Evolutionary conservation across 2,797 vertebrate species (phyloP), one percentile per base, ranked within the genome.

Genomic region (Micropoecilia bifurca): DNA sequence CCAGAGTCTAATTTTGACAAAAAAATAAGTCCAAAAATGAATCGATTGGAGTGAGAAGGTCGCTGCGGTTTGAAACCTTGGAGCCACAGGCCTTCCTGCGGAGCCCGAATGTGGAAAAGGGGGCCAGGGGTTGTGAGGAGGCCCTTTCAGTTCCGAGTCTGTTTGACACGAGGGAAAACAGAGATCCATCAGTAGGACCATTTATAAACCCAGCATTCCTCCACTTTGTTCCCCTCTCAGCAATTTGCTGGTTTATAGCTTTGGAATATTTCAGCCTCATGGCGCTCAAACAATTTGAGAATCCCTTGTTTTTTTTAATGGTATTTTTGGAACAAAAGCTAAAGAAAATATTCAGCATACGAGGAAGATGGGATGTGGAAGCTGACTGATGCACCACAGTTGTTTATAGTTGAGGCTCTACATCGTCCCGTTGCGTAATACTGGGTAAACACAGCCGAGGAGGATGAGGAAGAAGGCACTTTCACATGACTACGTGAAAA

Each of bases 21-120:
- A 85, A 88, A 85, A 88, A 92, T 90, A 89, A 87, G 73, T 6
- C 50, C 75, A 88, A 88, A 91, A 90, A 83, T 50, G 59, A 90
- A 91, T 81, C 79, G 25, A 84, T 82, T 85, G 77, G 77, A 94
- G 87, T 73, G 83, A 84, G 90, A 90, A 93, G 94, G 92, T 91
- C 90, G 53, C 81, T 93, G 92, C 91, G 94, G 94, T 94, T 92
- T 90, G 72, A 93, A 94, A 90, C 91, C 93, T 91, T 88, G 82
- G 93, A 93, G 93, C 93, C 92, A 88, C 92, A 94, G 85, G 80
- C 91, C 90, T 92, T 92, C 80, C 89, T 88, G 90, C 92, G 86
- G 63, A 76, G 84, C 78, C 76, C 69, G 82, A 86, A 74, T 75
- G 61, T 71, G 81, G 86, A 90, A 76, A 79, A 1, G 25, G 88